These are phyloP conservation scores for Poeciliopsis occidentalis DNA, from an alignment of 2,113 vertebrate genomes.

Conservation along the genomic window DNA sequence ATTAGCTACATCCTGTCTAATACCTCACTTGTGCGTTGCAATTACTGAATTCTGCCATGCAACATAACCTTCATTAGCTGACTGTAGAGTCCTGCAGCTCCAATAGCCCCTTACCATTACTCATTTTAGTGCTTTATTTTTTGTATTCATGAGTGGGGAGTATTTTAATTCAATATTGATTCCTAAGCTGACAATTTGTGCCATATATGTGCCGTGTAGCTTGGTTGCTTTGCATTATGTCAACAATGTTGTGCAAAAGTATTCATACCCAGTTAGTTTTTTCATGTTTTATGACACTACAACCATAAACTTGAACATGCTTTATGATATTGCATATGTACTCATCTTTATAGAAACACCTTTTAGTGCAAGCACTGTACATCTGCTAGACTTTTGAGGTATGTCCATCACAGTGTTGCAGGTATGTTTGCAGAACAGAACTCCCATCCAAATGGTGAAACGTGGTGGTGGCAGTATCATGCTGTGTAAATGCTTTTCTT, in stretches of 20 bases:
- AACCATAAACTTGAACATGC: background rate
- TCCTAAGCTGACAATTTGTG: constrained; percentile 58
- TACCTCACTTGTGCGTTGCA: constrained; percentile 85
- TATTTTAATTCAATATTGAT: constrained; percentile 81
- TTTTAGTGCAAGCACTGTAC: too few relatives aligned
- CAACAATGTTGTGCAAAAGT: background rate
- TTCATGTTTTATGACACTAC: background rate
- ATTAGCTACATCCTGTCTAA: constrained; percentile 91
- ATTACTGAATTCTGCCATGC: constrained; percentile 82
- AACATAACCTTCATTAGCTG: constrained; percentile 82
- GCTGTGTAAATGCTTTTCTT: too few relatives aligned
- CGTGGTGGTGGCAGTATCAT: too few relatives aligned
- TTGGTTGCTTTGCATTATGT: constrained; percentile 62
- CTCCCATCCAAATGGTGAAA: too few relatives aligned
- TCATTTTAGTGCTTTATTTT: constrained; percentile 47
- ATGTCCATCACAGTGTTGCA: too few relatives aligned
- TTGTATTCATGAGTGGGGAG: constrained; percentile 71
- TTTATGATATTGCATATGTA: background rate
- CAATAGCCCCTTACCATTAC: constrained; percentile 54
- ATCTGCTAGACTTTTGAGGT: too few relatives aligned
- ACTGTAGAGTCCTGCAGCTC: constrained; percentile 71
- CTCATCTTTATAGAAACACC: too few relatives aligned
- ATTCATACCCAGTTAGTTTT: background rate
- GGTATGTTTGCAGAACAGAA: too few relatives aligned
- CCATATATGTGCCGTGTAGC: constrained; percentile 40